Evolutionary conservation across 2,888 invertebrate species (phyloP), one percentile per base, ranked within the genome.

Genomic region (Parnassius glacialis): DNA sequence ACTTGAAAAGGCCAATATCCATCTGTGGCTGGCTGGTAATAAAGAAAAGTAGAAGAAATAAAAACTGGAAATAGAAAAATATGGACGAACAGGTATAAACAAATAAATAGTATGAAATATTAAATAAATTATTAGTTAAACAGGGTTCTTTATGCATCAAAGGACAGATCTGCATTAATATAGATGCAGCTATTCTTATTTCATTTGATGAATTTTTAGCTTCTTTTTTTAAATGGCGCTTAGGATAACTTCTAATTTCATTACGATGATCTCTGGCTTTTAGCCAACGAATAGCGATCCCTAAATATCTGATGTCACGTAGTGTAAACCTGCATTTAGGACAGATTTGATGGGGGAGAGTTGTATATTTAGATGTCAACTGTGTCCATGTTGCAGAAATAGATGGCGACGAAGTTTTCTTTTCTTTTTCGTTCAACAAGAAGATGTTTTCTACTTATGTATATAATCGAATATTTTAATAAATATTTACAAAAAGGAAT

Each of bases 281-380:
- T 7, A 5, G 77, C 90, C 90, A 89, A 77, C 69, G 74, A 71
- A 85, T 87, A 80, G 83, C 80, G 82, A 81, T 84, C 82, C 75
- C 76, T 81, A 86, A 85, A 88, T 87, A 85, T 80, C 71, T 65
- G 61, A 63, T 86, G 88, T 88, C 86, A 75, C 83, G 74, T 79
- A 76, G 71, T 85, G 85, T 86, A 81, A 82, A 85, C 84, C 83
- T 81, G 84, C 80, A 88, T 88, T 83, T 80, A 84, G 87, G 84
- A 83, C 86, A 80, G 75, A 79, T 85, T 85, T 81, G 79, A 82
- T 80, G 82, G 86, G 85, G 87, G 83, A 80, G 65, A 52, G n/a
- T 57, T 67, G 43, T 74, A 72, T 72, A 71, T 70, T 68, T 67
- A 65, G 71, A 65, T 50, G 16, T 56, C 41, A 16, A 12, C 20